A percentile compares a stretch with the other conserved stretches of the same genome.
phyloP scores from a whole-genome alignment of 2,113 vertebrate species.

The Pampusana beccarii region DNA sequence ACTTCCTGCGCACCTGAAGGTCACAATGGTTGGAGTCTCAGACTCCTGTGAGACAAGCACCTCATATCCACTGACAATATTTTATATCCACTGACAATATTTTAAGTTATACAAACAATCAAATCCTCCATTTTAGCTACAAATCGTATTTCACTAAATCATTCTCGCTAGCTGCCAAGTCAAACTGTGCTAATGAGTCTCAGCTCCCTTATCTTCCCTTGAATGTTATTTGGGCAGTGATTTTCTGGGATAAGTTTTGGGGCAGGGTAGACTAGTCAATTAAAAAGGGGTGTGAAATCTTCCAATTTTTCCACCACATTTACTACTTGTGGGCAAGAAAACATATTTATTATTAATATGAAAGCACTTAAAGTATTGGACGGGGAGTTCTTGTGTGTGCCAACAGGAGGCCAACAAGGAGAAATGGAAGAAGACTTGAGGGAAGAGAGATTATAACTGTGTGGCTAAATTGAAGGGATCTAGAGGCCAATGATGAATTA shows the following conservation, averaged over 20 bases:
- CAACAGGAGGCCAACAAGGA: not conserved
- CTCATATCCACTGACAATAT: not conserved
- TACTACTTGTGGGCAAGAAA: not conserved
- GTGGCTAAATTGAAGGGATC: not conserved
- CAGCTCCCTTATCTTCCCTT: not conserved
- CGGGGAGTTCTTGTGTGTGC: not conserved
- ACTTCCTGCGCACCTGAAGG: not conserved
- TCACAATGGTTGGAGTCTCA: not conserved
- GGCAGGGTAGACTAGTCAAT: not conserved
- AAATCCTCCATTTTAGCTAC: not conserved
- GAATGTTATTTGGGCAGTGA: not conserved
- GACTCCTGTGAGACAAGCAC: not conserved
- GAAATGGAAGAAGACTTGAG: not conserved
- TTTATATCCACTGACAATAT: not conserved
- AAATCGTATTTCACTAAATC: not conserved
- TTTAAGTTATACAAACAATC: not conserved
- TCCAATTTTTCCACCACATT: not conserved
- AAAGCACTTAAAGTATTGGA: not conserved
- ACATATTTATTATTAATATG: not conserved
- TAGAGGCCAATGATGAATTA: not conserved
- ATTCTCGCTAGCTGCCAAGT: not conserved
- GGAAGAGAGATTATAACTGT: not conserved
- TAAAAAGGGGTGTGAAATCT: not conserved
- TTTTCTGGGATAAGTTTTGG: not conserved
- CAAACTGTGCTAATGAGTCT: not conserved